Evolutionary conservation across 2,888 invertebrate species (phyloP).

Genomic region (Troilus luridus): DNA sequence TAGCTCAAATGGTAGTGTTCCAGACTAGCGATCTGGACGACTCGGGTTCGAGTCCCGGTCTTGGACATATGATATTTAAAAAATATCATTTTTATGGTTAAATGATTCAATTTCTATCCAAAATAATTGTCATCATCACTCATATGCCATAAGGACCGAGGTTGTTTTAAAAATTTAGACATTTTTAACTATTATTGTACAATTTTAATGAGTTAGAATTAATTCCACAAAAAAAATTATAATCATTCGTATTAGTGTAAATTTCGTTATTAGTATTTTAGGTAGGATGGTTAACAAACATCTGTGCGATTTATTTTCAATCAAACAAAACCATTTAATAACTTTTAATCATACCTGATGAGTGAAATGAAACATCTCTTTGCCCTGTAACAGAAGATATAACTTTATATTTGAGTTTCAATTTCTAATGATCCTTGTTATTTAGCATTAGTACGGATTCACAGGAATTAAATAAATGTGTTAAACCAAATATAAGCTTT

Average conservation of each 20-base stretch:
- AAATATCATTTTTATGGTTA: no score
- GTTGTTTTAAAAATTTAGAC: no score
- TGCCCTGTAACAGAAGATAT: slow-evolving; percentile 42
- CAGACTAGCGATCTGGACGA: no score
- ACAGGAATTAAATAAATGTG: not conserved
- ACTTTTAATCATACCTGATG: not conserved
- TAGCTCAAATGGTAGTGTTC: no score
- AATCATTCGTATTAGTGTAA: not conserved
- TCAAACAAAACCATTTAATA: not conserved
- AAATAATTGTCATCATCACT: no score
- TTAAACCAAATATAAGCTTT: not conserved
- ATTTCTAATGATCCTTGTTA: not conserved
- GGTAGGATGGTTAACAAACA: not conserved
- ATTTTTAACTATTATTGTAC: not conserved
- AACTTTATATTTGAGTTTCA: not conserved
- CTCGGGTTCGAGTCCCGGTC: no score
- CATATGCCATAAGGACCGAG: no score
- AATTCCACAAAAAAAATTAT: not conserved
- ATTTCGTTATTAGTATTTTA: not conserved
- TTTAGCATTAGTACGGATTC: not conserved
- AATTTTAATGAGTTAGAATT: not conserved
- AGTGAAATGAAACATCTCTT: slow-evolving; percentile 45
- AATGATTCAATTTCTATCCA: no score
- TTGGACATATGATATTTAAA: no score
- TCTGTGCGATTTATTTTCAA: not conserved